These are phyloP conservation scores for Choristoneura rosaceana DNA, from an alignment of 2,888 invertebrate species.

Conservation along the genomic window DNA sequence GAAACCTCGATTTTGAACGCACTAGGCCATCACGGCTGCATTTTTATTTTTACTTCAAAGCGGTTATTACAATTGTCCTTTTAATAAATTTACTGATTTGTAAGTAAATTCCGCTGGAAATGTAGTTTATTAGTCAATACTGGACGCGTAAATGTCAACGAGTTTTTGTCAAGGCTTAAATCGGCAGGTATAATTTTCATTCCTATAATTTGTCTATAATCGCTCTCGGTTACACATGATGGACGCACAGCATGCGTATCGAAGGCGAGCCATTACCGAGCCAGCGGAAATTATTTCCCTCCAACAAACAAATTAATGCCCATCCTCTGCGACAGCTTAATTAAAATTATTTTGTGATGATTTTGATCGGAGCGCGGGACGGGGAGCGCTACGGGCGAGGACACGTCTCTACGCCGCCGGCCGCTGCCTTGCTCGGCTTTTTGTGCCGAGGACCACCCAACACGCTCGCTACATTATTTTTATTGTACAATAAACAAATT, in stretches of 20 bases:
- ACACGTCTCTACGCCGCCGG: constrained; percentile 65
- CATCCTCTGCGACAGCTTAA: constrained; percentile 40
- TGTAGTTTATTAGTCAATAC: not conserved
- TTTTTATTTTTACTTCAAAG: not conserved
- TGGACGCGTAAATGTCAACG: constrained; percentile 4
- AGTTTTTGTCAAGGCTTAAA: constrained; percentile 2
- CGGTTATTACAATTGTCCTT: not conserved
- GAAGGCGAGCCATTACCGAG: constrained; percentile 21
- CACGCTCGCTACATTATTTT: constrained; percentile 81
- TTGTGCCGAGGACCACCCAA: constrained; percentile 81
- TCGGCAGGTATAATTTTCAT: constrained; percentile 19
- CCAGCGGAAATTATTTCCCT: constrained; percentile 33
- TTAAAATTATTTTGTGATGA: constrained; percentile 42
- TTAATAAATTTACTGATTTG: not conserved
- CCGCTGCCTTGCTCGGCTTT: constrained; percentile 58
- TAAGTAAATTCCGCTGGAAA: not conserved
- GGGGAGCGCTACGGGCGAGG: constrained; percentile 36
- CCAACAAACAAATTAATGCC: constrained; percentile 39
- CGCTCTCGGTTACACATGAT: constrained; percentile 24
- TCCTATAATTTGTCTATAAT: constrained; percentile 39
- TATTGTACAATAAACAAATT: constrained; percentile 85
- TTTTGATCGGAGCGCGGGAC: constrained; percentile 36
- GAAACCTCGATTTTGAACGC: too few species aligned
- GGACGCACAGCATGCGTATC: constrained; percentile 15
- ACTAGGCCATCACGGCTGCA: too few species aligned